phyloP scores from a whole-genome alignment of 53 echinoderm and acorn worm genomes.

The Holothuria leucospilota region DNA sequence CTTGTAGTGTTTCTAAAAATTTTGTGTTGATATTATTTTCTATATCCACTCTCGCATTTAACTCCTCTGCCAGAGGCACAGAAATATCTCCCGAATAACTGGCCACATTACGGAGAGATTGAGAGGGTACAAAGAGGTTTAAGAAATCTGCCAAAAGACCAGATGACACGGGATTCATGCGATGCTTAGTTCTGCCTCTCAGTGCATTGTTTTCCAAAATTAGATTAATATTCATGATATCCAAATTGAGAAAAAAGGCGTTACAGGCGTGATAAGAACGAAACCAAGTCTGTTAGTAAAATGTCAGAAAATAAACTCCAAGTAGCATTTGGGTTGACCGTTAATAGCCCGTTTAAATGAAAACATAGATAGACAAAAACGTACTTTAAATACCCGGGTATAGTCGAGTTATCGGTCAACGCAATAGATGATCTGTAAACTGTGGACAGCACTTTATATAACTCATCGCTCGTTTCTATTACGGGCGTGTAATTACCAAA shows the following conservation, averaged over 20 bases:
- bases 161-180: background rate
- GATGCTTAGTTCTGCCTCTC: background rate
- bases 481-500: background rate
- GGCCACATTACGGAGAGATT: background rate
- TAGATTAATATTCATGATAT: background rate
- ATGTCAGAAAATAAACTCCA: background rate
- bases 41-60: background rate
- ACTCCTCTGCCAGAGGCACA: background rate
- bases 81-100: background rate
- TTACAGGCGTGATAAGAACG: background rate
- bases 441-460: background rate
- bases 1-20: background rate
- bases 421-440: background rate
- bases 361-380: background rate
- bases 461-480: background rate
- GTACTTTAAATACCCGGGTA: background rate
- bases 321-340: background rate
- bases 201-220: background rate
- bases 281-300: background rate
- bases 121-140: background rate
- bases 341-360: background rate
- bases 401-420: background rate
- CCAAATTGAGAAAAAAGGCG: too few relatives aligned
- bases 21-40: background rate
- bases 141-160: background rate